Conservation (phyloP, 1,140 invertebrate species). For the Diprion similis region DNA sequence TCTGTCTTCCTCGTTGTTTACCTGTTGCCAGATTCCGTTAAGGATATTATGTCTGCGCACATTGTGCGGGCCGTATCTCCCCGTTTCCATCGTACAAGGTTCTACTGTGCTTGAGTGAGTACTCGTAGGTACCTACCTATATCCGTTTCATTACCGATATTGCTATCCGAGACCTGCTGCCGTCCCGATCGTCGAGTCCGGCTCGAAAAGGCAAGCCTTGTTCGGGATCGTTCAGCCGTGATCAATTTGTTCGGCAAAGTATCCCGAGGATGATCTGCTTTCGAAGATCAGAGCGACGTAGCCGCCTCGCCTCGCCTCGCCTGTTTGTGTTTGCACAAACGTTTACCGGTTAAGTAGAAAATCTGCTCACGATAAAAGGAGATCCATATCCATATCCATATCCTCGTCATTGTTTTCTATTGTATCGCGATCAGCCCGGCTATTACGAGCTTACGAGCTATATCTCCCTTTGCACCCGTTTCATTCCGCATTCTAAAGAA, state of each 20-base stretch:
- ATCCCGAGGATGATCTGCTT: slow-evolving; percentile 54
- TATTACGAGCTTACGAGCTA: not conserved
- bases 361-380: too few relatives aligned
- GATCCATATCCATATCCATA: too few relatives aligned
- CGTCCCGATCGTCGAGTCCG: slow-evolving; percentile 38
- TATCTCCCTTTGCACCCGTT: not conserved
- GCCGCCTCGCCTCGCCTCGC: slow-evolving; percentile 8
- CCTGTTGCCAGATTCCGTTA: too few relatives aligned
- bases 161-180: slow-evolving; percentile 33
- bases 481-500: not conserved
- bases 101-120: too few relatives aligned
- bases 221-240: slow-evolving; percentile 54
- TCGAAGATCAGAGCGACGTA: slow-evolving; percentile 45
- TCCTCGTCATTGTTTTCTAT: too few relatives aligned
- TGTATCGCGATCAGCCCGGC: not conserved
- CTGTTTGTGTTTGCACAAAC: not conserved
- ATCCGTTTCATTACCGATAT: slow-evolving; percentile 33
- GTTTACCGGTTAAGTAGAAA: too few relatives aligned
- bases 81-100: too few relatives aligned
- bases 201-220: slow-evolving; percentile 55
- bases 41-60: too few relatives aligned
- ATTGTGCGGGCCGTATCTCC: too few relatives aligned
- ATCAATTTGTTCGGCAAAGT: slow-evolving; percentile 49
- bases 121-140: not conserved
- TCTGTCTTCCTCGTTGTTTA: slow-evolving; percentile 27